These are phyloP conservation scores for Bergia sp. DNA, from an alignment of 92 coral and sea anemone species.

Conservation along the genomic window DNA sequence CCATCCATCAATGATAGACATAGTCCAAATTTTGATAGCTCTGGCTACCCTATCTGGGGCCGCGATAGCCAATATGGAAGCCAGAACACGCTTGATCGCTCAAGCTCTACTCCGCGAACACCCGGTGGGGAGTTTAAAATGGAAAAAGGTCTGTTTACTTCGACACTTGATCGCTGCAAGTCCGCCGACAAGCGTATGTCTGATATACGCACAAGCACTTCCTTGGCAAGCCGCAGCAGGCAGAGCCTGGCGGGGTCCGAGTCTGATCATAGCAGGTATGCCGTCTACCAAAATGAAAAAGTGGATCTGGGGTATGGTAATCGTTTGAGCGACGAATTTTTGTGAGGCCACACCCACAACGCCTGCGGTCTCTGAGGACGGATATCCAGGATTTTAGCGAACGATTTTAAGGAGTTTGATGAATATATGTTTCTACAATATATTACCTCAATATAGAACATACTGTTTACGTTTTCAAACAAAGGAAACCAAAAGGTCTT, in stretches of 20 bases:
- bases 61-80: slow-evolving; percentile 6
- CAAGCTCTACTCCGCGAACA: slow-evolving; percentile 40
- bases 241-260: slow-evolving; percentile 37
- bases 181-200: slow-evolving; percentile 46
- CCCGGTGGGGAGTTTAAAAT: slow-evolving; percentile 38
- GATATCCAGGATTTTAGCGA: background rate
- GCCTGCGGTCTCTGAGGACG: background rate
- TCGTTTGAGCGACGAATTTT: slow-evolving; percentile 21
- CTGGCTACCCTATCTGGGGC: background rate
- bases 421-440: too few species aligned
- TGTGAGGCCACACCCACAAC: slow-evolving; percentile 15
- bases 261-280: slow-evolving; percentile 10
- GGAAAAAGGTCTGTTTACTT: slow-evolving; percentile 29
- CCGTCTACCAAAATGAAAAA: background rate
- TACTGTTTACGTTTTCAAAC: too few species aligned
- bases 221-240: slow-evolving; percentile 36
- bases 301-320: slow-evolving; percentile 34
- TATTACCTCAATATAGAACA: too few species aligned
- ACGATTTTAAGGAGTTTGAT: too few species aligned
- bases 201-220: slow-evolving; percentile 30
- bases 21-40: background rate
- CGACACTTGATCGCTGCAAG: slow-evolving; percentile 36
- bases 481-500: too few species aligned
- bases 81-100: slow-evolving; percentile 39
- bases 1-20: background rate